phyloP scores from a whole-genome alignment of 2,113 vertebrate species.

The Elaphurus davidianus region DNA sequence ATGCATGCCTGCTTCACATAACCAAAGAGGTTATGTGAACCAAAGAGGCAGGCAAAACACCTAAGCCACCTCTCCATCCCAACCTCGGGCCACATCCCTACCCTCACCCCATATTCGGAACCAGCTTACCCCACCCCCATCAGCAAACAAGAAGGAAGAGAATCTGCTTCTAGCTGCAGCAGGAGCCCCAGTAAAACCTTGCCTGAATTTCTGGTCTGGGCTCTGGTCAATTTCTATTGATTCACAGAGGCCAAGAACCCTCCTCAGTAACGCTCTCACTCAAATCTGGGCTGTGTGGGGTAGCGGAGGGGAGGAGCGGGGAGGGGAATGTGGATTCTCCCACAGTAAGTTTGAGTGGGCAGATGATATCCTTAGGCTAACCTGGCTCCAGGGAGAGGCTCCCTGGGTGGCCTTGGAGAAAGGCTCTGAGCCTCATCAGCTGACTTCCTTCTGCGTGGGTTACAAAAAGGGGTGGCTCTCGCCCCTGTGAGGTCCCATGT shows the following conservation, averaged over 20 bases:
- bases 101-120: neutral
- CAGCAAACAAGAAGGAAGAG: neutral
- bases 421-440: neutral
- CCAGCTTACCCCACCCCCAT: neutral
- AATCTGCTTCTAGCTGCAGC: neutral
- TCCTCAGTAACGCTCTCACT: neutral
- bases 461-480: neutral
- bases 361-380: neutral
- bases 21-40: neutral
- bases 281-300: neutral
- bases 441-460: neutral
- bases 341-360: neutral
- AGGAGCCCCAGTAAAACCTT: neutral
- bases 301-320: accelerated
- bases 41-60: neutral
- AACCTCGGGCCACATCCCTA: neutral
- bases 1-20: neutral
- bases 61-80: neutral
- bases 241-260: neutral
- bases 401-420: slow-evolving; percentile 6
- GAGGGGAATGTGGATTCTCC: neutral
- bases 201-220: neutral
- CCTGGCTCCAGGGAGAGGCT: neutral
- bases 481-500: neutral
- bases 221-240: neutral